A percentile compares a stretch with the other conserved stretches of the same genome.
Conservation (phyloP, 2,888 invertebrate genomes). For the Hemicrepidius hirtus region DNA sequence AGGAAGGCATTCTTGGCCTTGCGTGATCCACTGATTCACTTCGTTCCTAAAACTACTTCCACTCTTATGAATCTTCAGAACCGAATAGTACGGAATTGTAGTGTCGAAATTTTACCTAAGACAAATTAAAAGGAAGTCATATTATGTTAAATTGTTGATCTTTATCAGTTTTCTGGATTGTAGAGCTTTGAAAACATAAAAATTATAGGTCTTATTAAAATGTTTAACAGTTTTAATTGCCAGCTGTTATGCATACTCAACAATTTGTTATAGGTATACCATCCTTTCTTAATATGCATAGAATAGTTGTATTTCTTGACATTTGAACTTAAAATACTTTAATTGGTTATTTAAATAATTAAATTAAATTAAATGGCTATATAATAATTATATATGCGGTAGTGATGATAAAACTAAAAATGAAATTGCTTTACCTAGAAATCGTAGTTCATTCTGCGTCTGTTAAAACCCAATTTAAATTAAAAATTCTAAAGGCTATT, state of each 20-base stretch:
- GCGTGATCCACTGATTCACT: constrained; percentile 26
- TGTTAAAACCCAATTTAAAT: too few relatives aligned
- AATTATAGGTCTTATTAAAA: constrained; percentile 26
- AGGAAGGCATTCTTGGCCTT: constrained; percentile 35
- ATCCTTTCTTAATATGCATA: neutral
- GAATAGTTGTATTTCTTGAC: neutral
- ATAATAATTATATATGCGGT: too few relatives aligned
- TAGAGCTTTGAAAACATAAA: constrained; percentile 7
- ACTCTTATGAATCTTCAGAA: too few relatives aligned
- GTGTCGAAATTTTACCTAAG: too few relatives aligned
- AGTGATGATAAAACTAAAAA: too few relatives aligned
- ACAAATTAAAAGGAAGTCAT: neutral
- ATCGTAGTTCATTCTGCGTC: too few relatives aligned
- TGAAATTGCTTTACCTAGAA: too few relatives aligned
- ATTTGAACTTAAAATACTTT: constrained; percentile 2
- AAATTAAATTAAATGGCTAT: neutral
- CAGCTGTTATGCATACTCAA: constrained; percentile 14
- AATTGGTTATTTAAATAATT: constrained; percentile 19
- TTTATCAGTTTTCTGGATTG: constrained; percentile 14
- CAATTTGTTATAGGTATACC: neutral
- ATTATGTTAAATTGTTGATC: constrained; percentile 18
- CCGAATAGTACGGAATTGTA: too few relatives aligned
- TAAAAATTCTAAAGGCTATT: too few relatives aligned
- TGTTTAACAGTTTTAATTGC: constrained; percentile 18
- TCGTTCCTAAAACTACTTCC: neutral